These are phyloP conservation scores for Dromas ardeola DNA, from an alignment of 2,113 vertebrate species.

Conservation along the genomic window DNA sequence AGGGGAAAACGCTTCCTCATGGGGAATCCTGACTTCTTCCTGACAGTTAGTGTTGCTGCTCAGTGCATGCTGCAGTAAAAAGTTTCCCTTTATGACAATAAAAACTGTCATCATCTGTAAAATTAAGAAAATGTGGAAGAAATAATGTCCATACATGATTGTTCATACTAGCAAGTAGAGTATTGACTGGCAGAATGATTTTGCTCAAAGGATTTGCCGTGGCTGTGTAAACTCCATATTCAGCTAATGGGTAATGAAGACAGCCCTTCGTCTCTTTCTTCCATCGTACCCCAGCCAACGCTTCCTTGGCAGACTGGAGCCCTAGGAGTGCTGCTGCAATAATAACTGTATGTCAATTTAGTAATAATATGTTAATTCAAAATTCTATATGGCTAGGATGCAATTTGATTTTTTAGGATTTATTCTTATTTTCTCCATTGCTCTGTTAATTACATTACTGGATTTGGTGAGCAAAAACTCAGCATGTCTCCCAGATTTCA, in stretches of 20 bases:
- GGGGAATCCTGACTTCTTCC: not conserved
- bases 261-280: not conserved
- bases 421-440: not conserved
- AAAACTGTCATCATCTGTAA: not conserved
- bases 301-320: not conserved
- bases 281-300: not conserved
- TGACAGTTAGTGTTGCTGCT: not conserved
- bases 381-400: not conserved
- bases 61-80: not conserved
- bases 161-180: not conserved
- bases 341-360: not conserved
- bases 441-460: not conserved
- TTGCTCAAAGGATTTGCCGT: conserved; percentile 20
- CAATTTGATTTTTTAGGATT: not conserved
- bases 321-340: not conserved
- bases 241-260: conserved; percentile 25
- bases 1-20: conserved; percentile 14
- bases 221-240: not conserved
- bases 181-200: not conserved
- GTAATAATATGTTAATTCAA: not conserved
- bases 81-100: conserved; percentile 37
- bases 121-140: conserved; percentile 26
- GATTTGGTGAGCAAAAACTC: not conserved
- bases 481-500: not conserved
- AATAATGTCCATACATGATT: not conserved